These are phyloP conservation scores for Lepidocyrtoides sp. DNA, from an alignment of 2,888 invertebrate species.

Conservation along the genomic window DNA sequence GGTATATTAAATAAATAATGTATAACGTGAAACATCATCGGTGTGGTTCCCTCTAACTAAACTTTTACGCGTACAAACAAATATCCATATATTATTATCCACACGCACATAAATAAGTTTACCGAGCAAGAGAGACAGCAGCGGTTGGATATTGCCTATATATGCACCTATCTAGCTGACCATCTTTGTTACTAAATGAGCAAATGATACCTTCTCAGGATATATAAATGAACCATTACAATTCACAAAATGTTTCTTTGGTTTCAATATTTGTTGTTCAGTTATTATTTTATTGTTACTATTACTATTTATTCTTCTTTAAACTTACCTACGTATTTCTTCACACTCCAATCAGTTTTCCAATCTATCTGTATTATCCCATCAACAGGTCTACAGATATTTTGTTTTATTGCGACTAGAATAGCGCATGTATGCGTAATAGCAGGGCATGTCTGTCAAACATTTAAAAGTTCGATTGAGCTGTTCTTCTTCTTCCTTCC, in stretches of 20 bases:
- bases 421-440: not conserved
- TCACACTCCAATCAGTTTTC: constrained; percentile 66
- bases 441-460: not conserved
- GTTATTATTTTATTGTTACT: constrained; percentile 67
- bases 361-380: constrained; percentile 43
- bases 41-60: constrained; percentile 3
- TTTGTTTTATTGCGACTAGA: not conserved
- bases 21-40: not conserved
- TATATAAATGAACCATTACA: constrained; percentile 71
- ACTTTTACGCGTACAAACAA: constrained; percentile 31
- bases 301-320: constrained; percentile 61
- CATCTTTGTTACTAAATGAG: not conserved
- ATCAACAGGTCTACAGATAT: not conserved
- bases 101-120: constrained; percentile 51
- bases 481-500: constrained; percentile 1
- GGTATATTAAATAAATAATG: constrained; percentile 52
- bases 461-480: constrained; percentile 21
- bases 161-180: not conserved
- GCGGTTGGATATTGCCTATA: not conserved
- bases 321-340: constrained; percentile 15
- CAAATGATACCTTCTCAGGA: constrained; percentile 1
- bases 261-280: constrained; percentile 75
- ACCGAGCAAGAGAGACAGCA: not conserved
- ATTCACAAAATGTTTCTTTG: constrained; percentile 72
- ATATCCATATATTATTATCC: constrained; percentile 43